phyloP scores from a whole-genome alignment of 2,888 invertebrate species.

The Clepsis dumicolana region DNA sequence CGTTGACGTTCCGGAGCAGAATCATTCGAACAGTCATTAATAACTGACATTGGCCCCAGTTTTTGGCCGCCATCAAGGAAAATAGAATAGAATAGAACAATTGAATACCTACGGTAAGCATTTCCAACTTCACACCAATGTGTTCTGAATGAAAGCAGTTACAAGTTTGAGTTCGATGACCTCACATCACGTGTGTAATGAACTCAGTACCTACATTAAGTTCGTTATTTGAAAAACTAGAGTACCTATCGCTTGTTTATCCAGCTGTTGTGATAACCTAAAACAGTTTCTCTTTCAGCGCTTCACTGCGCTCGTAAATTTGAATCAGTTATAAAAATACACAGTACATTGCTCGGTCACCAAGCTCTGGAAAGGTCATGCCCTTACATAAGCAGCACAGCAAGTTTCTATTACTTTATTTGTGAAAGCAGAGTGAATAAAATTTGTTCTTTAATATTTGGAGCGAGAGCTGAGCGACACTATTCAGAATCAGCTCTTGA shows the following conservation, averaged over 20 bases:
- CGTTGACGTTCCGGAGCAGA: no score
- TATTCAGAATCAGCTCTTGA: slow-evolving; percentile 27
- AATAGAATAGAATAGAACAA: no score
- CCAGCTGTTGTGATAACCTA: no score
- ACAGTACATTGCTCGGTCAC: neutral
- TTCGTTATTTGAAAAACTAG: neutral
- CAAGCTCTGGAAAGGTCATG: neutral
- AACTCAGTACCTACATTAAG: no score
- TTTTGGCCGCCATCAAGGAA: no score
- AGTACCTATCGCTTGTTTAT: neutral
- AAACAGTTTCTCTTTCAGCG: neutral
- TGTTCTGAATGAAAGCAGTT: no score
- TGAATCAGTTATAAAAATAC: neutral
- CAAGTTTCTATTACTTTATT: slow-evolving; percentile 2
- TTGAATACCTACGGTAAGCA: no score
- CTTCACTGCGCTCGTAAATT: neutral
- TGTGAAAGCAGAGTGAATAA: slow-evolving; percentile 18
- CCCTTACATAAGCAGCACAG: neutral
- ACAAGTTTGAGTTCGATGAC: no score
- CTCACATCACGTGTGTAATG: no score
- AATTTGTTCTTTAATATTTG: slow-evolving; percentile 9
- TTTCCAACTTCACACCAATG: no score
- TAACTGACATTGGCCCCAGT: no score
- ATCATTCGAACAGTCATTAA: no score
- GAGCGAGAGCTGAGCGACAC: slow-evolving; percentile 17